A percentile compares a stretch with the other conserved stretches of the same genome.
phyloP scores from a whole-genome alignment of 1,140 invertebrate species.

The Dreissena polymorpha region DNA sequence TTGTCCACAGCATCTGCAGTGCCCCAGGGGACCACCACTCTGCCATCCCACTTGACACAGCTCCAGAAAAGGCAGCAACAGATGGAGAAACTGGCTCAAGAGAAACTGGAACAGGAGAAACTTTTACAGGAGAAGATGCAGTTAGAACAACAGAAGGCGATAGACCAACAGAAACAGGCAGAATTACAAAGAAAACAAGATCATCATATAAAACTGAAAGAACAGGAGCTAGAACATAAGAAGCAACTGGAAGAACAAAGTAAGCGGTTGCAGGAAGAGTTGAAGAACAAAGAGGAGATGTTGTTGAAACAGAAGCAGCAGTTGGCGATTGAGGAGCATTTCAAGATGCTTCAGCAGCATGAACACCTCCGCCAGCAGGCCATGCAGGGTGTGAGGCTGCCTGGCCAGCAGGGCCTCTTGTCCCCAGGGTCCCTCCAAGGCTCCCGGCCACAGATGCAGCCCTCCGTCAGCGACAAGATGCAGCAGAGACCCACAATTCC shows the following conservation, averaged over 20 bases:
- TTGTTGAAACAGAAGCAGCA: constrained; percentile 50
- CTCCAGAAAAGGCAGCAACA: constrained; percentile 21
- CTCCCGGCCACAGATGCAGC: constrained; percentile 16
- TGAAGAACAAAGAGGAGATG: constrained; percentile 28
- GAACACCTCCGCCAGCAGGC: constrained; percentile 61
- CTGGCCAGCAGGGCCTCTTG: constrained; percentile 22
- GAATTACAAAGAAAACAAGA: constrained; percentile 46
- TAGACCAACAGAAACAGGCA: constrained; percentile 37
- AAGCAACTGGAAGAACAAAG: constrained; percentile 32
- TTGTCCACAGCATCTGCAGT: constrained; percentile 18
- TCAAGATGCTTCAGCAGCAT: no score
- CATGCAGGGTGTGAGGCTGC: constrained; percentile 22
- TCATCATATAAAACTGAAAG: constrained; percentile 48
- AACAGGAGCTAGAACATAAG: constrained; percentile 54
- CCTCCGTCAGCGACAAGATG: constrained; percentile 11
- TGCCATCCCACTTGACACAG: constrained; percentile 38
- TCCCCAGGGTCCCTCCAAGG: constrained; percentile 34
- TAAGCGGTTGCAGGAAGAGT: not conserved
- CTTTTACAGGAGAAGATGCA: constrained; percentile 38
- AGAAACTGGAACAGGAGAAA: no score
- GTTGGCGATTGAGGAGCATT: no score
- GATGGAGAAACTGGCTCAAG: constrained; percentile 51
- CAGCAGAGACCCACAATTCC: constrained; percentile 23
- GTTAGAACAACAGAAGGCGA: constrained; percentile 1
- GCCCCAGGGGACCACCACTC: constrained; percentile 37